Base-by-base conservation (phyloP, 2,888 invertebrate species). In the Drosophila neonasuta region DNA sequence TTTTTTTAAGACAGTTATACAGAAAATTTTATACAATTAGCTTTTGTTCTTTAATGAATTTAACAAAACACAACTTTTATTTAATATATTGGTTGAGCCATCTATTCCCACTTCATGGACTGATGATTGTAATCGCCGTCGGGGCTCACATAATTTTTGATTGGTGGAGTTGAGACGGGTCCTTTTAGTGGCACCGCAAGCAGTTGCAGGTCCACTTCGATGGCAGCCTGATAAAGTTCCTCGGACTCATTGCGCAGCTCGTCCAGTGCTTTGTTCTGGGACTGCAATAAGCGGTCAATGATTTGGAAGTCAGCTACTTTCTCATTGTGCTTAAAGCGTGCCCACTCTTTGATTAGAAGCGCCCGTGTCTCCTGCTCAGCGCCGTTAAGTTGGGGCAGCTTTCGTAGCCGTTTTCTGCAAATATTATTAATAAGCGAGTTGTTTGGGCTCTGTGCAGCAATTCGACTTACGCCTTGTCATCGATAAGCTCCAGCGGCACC, bases 121-220 rank as follows among this genome's bases (percentile, higher is more conserved):
- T 95, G 92, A 89, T 98, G 95, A 20, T 94, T 89, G 88, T 97
- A 98, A 84, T 98, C 97, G 41, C 99, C 99, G 91, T 99, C 98
- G 0, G 97, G 96, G 48, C 94, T 93, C 0, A 93, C 92, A 89
- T 97, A 99, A 70, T 94, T 92, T 85, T 94, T 92, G 63, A 97
- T 95, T 0, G 97, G 94, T 3, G 98, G 97, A 1, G 97, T 97
- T 30, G 94, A 92, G 0, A 95, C 93, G 0, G 98, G 96, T 0
- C 98, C 98, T 62, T 92, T 92, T 2, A 93, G 88, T 17, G 92
- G 92, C 77, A 94, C 94, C 0, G 97, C 96, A 24, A 97, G 86
- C 36, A 97, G 88, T 7, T 91, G 90, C 15, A 93, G 88, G 89
- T 98, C 97, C 5, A 94, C 92, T 94, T 97, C 93, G 73, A 97